Evolutionary conservation across 2,113 vertebrate genomes (phyloP).

Genomic region (Dicrurus megarhynchus): DNA sequence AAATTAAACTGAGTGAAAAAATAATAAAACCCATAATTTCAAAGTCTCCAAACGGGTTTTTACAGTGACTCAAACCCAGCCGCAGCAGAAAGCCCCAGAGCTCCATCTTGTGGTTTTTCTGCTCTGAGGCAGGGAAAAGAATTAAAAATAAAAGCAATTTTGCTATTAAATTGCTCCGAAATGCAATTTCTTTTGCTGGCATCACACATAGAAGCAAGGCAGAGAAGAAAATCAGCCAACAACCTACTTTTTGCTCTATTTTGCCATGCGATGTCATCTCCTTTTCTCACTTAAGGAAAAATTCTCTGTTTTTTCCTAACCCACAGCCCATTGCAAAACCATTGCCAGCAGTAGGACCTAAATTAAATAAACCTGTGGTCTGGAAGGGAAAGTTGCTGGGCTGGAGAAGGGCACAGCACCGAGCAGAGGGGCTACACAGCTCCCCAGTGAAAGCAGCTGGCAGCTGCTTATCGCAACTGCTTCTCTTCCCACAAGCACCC

Average conservation of each 20-base stretch:
- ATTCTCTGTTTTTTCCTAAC: slow-evolving; percentile 28
- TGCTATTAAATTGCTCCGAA: neutral
- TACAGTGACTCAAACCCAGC: neutral
- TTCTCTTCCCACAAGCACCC: neutral
- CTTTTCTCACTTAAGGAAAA: slow-evolving; percentile 34
- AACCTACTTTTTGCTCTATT: neutral
- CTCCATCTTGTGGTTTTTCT: slow-evolving; percentile 61
- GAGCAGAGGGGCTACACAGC: neutral
- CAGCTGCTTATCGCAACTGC: accelerated
- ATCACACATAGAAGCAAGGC: neutral
- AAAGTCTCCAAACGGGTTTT: neutral
- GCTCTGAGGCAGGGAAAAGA: neutral
- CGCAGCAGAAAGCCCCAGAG: slow-evolving; percentile 46
- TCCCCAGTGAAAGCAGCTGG: neutral
- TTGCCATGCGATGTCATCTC: neutral
- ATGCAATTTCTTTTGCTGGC: slow-evolving; percentile 6
- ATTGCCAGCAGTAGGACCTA: neutral
- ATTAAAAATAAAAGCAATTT: neutral
- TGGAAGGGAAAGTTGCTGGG: neutral
- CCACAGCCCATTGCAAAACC: neutral
- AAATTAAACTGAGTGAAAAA: slow-evolving; percentile 37
- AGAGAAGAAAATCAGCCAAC: neutral
- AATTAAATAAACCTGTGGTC: slow-evolving; percentile 7
- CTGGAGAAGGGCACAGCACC: neutral
- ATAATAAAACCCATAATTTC: slow-evolving; percentile 10